Base-by-base conservation (phyloP, 2,113 vertebrate genomes). In the Garra rufa region DNA sequence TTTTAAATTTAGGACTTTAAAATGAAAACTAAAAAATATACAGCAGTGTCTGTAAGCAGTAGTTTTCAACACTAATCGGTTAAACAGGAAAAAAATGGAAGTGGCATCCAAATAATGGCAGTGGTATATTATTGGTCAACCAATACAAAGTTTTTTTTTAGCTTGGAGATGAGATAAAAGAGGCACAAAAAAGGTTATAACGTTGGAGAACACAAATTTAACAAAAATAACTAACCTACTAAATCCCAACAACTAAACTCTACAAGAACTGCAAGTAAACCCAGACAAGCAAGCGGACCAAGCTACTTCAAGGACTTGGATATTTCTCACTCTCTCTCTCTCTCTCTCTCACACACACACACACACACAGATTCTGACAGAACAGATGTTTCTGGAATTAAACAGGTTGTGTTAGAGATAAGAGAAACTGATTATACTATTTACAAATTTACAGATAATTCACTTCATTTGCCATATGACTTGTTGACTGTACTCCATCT, bases 331-430 rank as follows among this genome's bases (percentile, higher is more conserved):
- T n/a, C n/a, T n/a, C n/a, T n/a, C n/a, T n/a, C n/a, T n/a, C n/a
- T 44, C n/a, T 9, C 55, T 43, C 52, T 26, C 34, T 30, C 38
- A 13, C 15, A 0, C 21, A 1, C 57, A 34, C 34, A 34, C 34
- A 34, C 34, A 34, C 34, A 34, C 34, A 15, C 17, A 52, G 44
- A 69, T 34, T 43, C 1, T 14, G 9, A 9, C 61, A 26, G 15
- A 79, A 4, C 61, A 81, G 79, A 69, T 81, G 44, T 52, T 69
- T 69, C 63, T 81, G 44, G 46, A 69, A 81, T 70, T 81, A 81
- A 81, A 70, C 44, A 38, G 44, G 63, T 38, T 70, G 46, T 24
- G 70, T 1, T 81, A 38, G 28, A 52, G 46, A 69, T 69, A 41
- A 81, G 46, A 81, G 30, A 81, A 81, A 69, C 61, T 50, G 59